A percentile compares a stretch with the other conserved stretches of the same genome.
These are phyloP conservation scores for Pogonocherus hispidulus DNA, from an alignment of 2,888 invertebrate genomes.

Conservation along the genomic window DNA sequence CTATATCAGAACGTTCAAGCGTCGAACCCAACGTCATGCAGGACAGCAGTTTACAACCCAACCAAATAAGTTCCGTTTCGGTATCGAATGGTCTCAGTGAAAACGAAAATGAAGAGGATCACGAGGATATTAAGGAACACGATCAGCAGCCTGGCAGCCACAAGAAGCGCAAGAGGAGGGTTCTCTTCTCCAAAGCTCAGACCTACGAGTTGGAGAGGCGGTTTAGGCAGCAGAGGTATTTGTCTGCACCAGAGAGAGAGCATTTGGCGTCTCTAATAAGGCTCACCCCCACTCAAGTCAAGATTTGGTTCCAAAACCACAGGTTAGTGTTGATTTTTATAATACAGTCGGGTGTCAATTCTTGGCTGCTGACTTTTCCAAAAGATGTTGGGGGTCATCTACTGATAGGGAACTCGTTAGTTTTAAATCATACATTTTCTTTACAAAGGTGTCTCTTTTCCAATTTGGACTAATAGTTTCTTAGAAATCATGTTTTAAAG, in stretches of 20 bases:
- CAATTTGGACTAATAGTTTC: too few species aligned
- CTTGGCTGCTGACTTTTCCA: too few species aligned
- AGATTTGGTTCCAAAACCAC: slow-evolving; percentile 99
- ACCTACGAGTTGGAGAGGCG: slow-evolving; percentile 96
- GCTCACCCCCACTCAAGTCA: slow-evolving; percentile 96
- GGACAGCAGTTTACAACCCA: slow-evolving; percentile 54
- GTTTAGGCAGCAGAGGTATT: slow-evolving; percentile 95
- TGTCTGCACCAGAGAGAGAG: slow-evolving; percentile 97
- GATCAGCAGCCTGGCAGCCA: slow-evolving; percentile 68
- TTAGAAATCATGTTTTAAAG: too few species aligned
- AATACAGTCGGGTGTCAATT: too few species aligned
- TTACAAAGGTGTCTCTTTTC: too few species aligned
- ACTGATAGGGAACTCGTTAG: too few species aligned
- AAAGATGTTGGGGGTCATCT: too few species aligned
- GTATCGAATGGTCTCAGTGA: slow-evolving; percentile 54
- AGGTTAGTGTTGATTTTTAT: slow-evolving; percentile 70
- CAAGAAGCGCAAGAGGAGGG: slow-evolving; percentile 95
- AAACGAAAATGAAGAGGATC: slow-evolving; percentile 68
- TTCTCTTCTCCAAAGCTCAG: slow-evolving; percentile 97
- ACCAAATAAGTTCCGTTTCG: slow-evolving; percentile 34
- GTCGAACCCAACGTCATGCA: slow-evolving; percentile 52
- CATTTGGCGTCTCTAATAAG: slow-evolving; percentile 95
- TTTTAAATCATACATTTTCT: too few species aligned
- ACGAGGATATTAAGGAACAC: slow-evolving; percentile 71
- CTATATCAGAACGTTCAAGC: slow-evolving; percentile 79